phyloP scores from a whole-genome alignment of 2,888 invertebrate species.

The Heteropelma amictum region DNA sequence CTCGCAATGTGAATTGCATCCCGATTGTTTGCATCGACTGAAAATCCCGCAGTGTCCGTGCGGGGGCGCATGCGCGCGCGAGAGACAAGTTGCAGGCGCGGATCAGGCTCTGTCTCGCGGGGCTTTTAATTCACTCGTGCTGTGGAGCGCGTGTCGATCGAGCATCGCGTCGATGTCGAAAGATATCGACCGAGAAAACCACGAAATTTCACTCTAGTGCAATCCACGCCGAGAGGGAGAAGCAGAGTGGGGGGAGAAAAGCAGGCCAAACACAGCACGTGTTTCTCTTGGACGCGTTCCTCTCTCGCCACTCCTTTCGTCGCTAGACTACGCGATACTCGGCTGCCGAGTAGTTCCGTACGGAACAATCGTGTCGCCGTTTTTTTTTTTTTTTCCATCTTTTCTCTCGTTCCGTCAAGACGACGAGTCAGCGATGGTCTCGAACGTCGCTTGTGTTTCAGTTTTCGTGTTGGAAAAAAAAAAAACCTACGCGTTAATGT shows the following conservation, averaged over 20 bases:
- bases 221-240: background rate
- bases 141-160: slow-evolving; percentile 16
- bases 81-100: too few species aligned
- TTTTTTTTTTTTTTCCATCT: too few species aligned
- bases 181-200: too few species aligned
- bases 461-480: background rate
- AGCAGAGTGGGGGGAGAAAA: background rate
- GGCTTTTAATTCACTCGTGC: slow-evolving; percentile 21
- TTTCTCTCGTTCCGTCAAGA: background rate
- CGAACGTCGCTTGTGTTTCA: slow-evolving; percentile 17
- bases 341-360: too few species aligned
- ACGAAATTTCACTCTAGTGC: slow-evolving; percentile 11
- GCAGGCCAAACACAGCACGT: slow-evolving; percentile 29
- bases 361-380: too few species aligned
- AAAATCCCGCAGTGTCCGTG: background rate
- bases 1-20: background rate
- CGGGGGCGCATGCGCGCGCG: background rate
- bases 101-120: too few species aligned
- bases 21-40: background rate
- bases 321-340: background rate
- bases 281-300: slow-evolving; percentile 7
- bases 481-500: background rate
- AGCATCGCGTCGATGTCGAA: slow-evolving; percentile 19
- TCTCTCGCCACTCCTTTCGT: background rate
- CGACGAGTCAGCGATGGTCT: slow-evolving; percentile 4